A percentile compares a stretch with the other conserved stretches of the same genome.
phyloP scores from a whole-genome alignment of 53 echinoderm and acorn worm genomes.

The Patiria pectinifera region DNA sequence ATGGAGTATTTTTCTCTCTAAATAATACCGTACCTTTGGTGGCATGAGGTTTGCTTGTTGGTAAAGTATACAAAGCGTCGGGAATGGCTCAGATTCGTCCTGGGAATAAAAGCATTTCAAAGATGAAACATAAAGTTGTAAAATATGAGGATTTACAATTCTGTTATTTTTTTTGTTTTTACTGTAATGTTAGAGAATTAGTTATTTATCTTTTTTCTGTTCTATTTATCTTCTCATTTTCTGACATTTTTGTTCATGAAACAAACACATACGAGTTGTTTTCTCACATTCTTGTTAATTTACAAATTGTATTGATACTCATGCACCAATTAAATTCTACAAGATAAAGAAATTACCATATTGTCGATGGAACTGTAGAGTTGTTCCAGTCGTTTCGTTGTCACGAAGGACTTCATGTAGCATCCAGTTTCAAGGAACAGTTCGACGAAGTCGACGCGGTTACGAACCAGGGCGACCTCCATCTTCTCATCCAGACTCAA shows the following conservation, averaged over 20 bases:
- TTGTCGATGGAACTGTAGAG: conserved; percentile 75
- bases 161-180: too few species aligned
- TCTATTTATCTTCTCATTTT: too few species aligned
- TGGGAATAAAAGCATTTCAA: neutral
- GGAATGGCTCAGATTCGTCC: conserved; percentile 67
- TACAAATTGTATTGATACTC: neutral
- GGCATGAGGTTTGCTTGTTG: conserved; percentile 63
- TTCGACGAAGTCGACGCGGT: conserved; percentile 87
- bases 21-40: conserved; percentile 40
- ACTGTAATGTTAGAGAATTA: too few species aligned
- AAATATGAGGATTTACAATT: too few species aligned
- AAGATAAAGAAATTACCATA: conserved; percentile 30
- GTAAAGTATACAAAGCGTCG: conserved; percentile 60
- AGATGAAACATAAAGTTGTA: neutral
- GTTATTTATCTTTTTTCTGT: too few species aligned
- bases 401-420: conserved; percentile 80
- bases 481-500: conserved; percentile 76
- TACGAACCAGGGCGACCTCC: conserved; percentile 79
- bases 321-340: neutral
- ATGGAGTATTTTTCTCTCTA: neutral
- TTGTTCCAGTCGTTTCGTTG: conserved; percentile 70
- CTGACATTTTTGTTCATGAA: too few species aligned
- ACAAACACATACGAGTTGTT: too few species aligned
- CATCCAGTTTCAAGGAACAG: conserved; percentile 82
- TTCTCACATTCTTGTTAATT: neutral